phyloP scores from a whole-genome alignment of 2,888 invertebrate genomes.

The Leucophenga maculata region DNA sequence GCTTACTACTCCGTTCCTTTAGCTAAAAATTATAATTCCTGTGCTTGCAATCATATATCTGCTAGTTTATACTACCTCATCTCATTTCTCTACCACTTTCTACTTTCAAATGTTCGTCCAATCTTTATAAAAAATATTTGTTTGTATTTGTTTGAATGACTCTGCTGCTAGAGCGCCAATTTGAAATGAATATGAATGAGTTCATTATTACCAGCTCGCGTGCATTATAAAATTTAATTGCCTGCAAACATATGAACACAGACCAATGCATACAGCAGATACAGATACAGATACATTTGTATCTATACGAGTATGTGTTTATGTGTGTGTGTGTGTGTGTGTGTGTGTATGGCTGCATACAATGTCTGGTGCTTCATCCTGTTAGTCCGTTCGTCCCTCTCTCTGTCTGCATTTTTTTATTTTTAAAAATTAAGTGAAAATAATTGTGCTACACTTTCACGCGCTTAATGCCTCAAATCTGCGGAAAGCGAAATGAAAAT shows the following conservation, averaged over 20 bases:
- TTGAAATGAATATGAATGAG: conserved; percentile 24
- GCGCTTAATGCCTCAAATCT: conserved; percentile 13
- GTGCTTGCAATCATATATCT: no score
- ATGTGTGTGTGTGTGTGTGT: no score
- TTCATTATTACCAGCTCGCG: conserved; percentile 13
- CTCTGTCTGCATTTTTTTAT: background rate
- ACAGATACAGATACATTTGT: background rate
- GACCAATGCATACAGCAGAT: background rate
- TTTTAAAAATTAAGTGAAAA: conserved; percentile 21
- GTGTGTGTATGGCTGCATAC: no score
- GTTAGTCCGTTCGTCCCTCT: background rate
- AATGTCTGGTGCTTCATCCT: background rate
- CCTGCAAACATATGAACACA: background rate
- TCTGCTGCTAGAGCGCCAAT: background rate
- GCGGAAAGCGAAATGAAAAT: background rate
- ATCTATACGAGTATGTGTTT: no score
- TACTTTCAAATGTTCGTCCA: no score
- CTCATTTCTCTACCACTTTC: no score
- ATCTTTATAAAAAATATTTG: no score
- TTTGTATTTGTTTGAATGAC: background rate
- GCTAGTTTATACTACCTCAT: no score
- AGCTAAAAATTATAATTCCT: no score
- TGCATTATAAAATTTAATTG: conserved; percentile 21
- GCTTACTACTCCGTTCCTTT: no score
- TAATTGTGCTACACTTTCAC: conserved; percentile 6